Conservation (phyloP, 2,113 vertebrate species). For the Takifugu bimaculatus region DNA sequence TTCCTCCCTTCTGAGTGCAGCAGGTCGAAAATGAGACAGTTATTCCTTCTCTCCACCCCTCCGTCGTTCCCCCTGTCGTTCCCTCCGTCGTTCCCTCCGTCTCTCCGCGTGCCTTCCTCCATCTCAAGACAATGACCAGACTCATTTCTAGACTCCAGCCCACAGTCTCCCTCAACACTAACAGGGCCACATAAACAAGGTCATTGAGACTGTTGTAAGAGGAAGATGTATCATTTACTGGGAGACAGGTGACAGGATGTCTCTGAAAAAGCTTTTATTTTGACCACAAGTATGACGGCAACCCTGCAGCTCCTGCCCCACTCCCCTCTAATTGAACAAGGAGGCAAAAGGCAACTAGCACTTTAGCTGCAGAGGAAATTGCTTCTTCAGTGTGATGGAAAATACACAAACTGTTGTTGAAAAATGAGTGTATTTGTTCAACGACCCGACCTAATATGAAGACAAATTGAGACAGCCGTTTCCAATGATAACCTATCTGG, state of each 20-base stretch:
- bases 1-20: constrained; percentile 35
- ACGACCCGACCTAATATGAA: constrained; percentile 35
- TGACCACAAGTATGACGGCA: constrained; percentile 63
- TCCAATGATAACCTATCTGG: constrained; percentile 35
- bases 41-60: constrained; percentile 19
- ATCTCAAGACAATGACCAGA: constrained; percentile 62
- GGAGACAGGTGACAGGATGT: constrained; percentile 69
- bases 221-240: constrained; percentile 72
- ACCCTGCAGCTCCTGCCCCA: constrained; percentile 32
- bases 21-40: constrained; percentile 46
- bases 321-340: constrained; percentile 65
- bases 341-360: constrained; percentile 67
- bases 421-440: constrained; percentile 36
- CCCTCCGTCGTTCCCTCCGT: constrained; percentile 27
- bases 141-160: constrained; percentile 55
- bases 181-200: constrained; percentile 71
- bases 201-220: constrained; percentile 64
- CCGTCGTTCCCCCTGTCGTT: constrained; percentile 30
- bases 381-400: constrained; percentile 52
- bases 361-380: constrained; percentile 65
- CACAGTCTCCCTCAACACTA: constrained; percentile 49
- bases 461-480: constrained; percentile 47
- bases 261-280: constrained; percentile 69
- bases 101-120: constrained; percentile 22
- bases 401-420: constrained; percentile 41